These are phyloP conservation scores for Corythucha ciliata DNA, from an alignment of 2,888 invertebrate species.

Conservation along the genomic window DNA sequence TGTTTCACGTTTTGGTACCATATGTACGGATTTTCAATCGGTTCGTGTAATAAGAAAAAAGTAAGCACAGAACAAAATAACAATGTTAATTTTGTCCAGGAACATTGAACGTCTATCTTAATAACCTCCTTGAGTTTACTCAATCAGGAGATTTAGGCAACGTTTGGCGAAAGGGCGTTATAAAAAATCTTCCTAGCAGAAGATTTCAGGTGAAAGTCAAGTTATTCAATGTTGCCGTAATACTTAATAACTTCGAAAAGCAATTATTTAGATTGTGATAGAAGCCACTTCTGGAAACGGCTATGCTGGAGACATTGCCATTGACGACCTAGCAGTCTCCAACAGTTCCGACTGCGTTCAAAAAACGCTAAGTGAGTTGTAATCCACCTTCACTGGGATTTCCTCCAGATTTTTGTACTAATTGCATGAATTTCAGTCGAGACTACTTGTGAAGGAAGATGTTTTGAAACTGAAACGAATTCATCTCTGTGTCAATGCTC, in stretches of 20 bases:
- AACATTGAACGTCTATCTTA: conserved; percentile 48
- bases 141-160: conserved; percentile 60
- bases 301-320: conserved; percentile 66
- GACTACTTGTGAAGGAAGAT: conserved; percentile 10
- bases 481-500: conserved; percentile 50
- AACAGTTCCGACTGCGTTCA: conserved; percentile 49
- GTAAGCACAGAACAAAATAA: background rate
- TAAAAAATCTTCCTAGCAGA: conserved; percentile 20
- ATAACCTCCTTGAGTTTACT: conserved; percentile 50
- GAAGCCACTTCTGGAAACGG: conserved; percentile 60
- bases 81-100: conserved; percentile 37
- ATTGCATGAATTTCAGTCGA: conserved; percentile 17
- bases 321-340: conserved; percentile 66
- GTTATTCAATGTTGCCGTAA: too few species aligned
- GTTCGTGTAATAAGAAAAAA: conserved; percentile 30
- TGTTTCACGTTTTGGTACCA: conserved; percentile 68
- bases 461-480: conserved; percentile 17
- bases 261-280: conserved; percentile 57
- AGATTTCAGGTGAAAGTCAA: too few species aligned
- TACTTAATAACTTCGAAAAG: too few species aligned
- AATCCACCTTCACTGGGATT: background rate
- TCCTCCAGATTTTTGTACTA: background rate
- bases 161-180: conserved; percentile 50
- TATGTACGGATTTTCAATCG: conserved; percentile 62
- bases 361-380: conserved; percentile 14